Evolutionary conservation across 2,113 vertebrate genomes (phyloP).

Genomic region (Xenopus tropicalis): UCB_Xtro_10.0 CM004451.2:90909501-90910000

Average conservation of each 20-base stretch:
- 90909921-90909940: slow-evolving; percentile 93
- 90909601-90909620: slow-evolving; percentile 96
- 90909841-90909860: slow-evolving; percentile 3
- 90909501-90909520: too few species aligned
- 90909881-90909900: slow-evolving; percentile 98
- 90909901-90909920: slow-evolving; percentile 92
- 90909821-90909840: too few species aligned
- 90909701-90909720: slow-evolving; percentile 86
- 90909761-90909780: slow-evolving; percentile 84
- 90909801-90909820: too few species aligned
- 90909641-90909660: not conserved
- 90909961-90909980: slow-evolving; percentile 98
- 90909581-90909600: slow-evolving; percentile 96
- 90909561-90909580: slow-evolving; percentile 72
- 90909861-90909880: slow-evolving; percentile 98
- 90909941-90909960: slow-evolving; percentile 97
- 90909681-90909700: slow-evolving; percentile 90
- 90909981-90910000: not conserved
- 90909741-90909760: slow-evolving; percentile 98
- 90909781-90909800: too few species aligned
- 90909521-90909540: too few species aligned
- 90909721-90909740: slow-evolving; percentile 96
- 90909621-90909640: not conserved
- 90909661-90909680: not conserved
- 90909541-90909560: too few species aligned